Conservation (phyloP, 1,140 invertebrate species). For the Tetranychus urticae region DNA sequence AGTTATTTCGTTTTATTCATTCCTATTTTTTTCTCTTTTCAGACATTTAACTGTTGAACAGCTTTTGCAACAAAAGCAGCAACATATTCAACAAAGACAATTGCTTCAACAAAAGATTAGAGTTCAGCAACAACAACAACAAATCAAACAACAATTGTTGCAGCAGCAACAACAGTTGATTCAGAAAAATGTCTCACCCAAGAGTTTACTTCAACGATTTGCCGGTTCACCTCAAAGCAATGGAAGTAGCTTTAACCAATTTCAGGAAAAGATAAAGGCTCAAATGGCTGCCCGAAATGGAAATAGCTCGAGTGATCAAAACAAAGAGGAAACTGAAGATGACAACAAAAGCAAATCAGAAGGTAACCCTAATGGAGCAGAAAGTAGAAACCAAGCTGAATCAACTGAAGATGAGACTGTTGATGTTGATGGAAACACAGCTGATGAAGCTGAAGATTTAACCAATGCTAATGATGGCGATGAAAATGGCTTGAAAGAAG, state of each 20-base stretch:
- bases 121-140: neutral
- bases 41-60: too few species aligned
- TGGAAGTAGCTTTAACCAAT: neutral
- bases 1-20: too few species aligned
- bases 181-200: neutral
- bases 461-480: too few species aligned
- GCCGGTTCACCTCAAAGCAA: neutral
- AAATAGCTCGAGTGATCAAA: neutral
- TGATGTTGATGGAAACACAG: slow-evolving; percentile 20
- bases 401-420: neutral
- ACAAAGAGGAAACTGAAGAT: neutral
- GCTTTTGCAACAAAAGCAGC: neutral
- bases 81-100: neutral
- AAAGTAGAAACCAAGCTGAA: neutral
- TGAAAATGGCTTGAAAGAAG: too few species aligned
- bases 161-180: neutral
- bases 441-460: slow-evolving; percentile 32
- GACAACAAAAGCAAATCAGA: neutral
- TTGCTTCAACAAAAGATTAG: neutral
- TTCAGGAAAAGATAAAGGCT: neutral
- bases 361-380: neutral
- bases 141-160: neutral
- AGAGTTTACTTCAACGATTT: neutral
- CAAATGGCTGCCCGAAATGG: neutral
- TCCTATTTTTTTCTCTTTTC: too few species aligned